These are phyloP conservation scores for Rhinatrema bivittatum DNA, from an alignment of 2,797 vertebrate species.

Conservation along the genomic window DNA sequence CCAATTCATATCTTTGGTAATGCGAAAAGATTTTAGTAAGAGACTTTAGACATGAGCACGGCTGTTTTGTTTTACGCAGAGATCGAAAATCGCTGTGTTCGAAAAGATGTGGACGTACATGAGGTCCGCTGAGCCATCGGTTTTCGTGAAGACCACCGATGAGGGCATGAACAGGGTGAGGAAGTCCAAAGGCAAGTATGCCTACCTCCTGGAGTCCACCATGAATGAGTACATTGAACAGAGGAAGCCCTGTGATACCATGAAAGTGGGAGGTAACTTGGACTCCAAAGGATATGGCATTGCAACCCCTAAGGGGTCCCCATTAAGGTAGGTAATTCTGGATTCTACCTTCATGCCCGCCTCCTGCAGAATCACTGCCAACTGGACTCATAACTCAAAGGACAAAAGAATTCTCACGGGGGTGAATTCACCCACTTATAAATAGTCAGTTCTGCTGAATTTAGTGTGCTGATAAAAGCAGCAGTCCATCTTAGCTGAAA, in stretches of 20 bases:
- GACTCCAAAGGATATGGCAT: conserved; percentile 99
- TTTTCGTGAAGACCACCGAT: conserved; percentile 96
- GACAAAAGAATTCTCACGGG: too few species aligned
- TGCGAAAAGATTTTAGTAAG: too few species aligned
- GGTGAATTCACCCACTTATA: too few species aligned
- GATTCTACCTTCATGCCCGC: conserved; percentile 28
- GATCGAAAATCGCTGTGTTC: conserved; percentile 98
- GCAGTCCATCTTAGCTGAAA: too few species aligned
- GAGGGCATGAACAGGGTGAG: conserved; percentile 94
- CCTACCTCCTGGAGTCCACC: conserved; percentile 95
- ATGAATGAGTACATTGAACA: conserved; percentile 99
- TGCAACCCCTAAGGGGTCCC: conserved; percentile 93
- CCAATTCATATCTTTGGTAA: too few species aligned
- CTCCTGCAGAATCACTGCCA: too few species aligned
- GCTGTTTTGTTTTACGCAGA: conserved; percentile 59
- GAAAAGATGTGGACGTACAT: conserved; percentile 99
- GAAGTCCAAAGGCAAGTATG: conserved; percentile 97
- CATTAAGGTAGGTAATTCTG: conserved; percentile 80
- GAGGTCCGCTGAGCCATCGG: conserved; percentile 94
- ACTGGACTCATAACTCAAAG: too few species aligned
- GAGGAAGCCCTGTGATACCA: conserved; percentile 94
- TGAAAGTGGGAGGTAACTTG: conserved; percentile 99
- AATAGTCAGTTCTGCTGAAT: too few species aligned
- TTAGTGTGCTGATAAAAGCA: too few species aligned
- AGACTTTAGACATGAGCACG: too few species aligned